A percentile compares a stretch with the other conserved stretches of the same genome.
Evolutionary conservation across 2,797 vertebrate genomes (phyloP).

Genomic region (Neosilurus hyrtlii): DNA sequence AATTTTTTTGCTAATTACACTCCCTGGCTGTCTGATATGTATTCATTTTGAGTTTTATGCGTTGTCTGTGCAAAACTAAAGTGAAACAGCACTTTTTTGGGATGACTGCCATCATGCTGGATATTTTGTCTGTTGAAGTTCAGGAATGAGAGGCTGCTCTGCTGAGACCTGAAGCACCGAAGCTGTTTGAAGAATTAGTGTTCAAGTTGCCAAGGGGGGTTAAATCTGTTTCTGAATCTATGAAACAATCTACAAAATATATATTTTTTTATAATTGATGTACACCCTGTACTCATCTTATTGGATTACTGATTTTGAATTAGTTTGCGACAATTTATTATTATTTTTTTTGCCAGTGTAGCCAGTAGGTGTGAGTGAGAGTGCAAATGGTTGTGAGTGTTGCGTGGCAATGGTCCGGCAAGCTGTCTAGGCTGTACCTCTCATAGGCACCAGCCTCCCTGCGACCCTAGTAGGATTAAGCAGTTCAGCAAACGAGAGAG

Average conservation of each 20-base stretch:
- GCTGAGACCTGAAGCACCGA: conserved; percentile 5
- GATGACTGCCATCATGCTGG: not conserved
- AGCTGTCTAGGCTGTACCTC: no score
- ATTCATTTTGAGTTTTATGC: not conserved
- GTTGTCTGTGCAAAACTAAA: not conserved
- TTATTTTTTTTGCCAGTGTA: no score
- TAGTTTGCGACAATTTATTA: not conserved
- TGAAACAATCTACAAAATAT: not conserved
- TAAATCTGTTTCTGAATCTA: conserved; percentile 15
- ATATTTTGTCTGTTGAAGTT: not conserved
- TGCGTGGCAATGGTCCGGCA: no score
- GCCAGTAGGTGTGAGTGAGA: no score
- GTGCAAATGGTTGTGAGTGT: no score
- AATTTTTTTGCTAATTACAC: not conserved
- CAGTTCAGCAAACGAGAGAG: no score
- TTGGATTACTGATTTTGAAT: not conserved
- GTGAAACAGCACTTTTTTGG: not conserved
- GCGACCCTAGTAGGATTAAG: no score
- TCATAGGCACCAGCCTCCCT: no score
- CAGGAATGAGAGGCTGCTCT: not conserved
- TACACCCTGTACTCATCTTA: not conserved
- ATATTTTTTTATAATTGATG: not conserved
- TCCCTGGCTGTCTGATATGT: not conserved
- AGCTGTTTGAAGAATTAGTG: not conserved
- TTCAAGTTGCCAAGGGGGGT: not conserved